phyloP scores from a whole-genome alignment of 2,888 invertebrate genomes.

The Meteorus colon region DNA sequence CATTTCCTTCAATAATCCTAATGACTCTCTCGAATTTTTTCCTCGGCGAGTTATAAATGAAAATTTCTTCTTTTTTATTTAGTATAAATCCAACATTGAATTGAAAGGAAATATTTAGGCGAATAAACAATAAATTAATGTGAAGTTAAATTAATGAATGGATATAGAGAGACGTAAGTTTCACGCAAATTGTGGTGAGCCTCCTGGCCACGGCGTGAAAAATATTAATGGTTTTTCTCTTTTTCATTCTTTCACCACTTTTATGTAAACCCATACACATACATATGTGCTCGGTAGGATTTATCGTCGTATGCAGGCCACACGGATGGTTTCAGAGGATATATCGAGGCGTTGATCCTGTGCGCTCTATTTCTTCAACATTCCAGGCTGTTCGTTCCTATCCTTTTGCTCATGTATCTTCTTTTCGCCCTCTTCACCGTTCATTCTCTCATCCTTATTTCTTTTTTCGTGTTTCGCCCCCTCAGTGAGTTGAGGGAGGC shows the following conservation, averaged over 20 bases:
- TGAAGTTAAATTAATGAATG: not conserved
- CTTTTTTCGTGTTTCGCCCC: not conserved
- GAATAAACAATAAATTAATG: not conserved
- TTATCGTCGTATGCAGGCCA: conserved; percentile 27
- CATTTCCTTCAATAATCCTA: no score
- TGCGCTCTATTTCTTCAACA: conserved; percentile 26
- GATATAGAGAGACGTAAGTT: not conserved
- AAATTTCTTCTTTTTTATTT: no score
- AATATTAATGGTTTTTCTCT: conserved; percentile 1
- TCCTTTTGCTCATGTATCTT: conserved; percentile 23
- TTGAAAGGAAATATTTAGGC: not conserved
- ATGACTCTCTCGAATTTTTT: no score
- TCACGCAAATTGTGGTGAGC: not conserved
- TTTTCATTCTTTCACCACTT: not conserved
- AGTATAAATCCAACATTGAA: no score
- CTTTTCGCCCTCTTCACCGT: not conserved
- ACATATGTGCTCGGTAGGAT: conserved; percentile 4
- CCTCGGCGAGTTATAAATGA: no score
- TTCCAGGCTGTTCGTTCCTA: conserved; percentile 4
- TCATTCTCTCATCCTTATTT: not conserved
- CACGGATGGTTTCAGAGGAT: conserved; percentile 15
- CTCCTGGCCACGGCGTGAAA: not conserved
- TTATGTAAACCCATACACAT: not conserved
- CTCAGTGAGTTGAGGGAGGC: not conserved
- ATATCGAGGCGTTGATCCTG: conserved; percentile 26